Evolutionary conservation across 2,797 vertebrate genomes (phyloP).

Genomic region (Pseudochirops cupreus): DNA sequence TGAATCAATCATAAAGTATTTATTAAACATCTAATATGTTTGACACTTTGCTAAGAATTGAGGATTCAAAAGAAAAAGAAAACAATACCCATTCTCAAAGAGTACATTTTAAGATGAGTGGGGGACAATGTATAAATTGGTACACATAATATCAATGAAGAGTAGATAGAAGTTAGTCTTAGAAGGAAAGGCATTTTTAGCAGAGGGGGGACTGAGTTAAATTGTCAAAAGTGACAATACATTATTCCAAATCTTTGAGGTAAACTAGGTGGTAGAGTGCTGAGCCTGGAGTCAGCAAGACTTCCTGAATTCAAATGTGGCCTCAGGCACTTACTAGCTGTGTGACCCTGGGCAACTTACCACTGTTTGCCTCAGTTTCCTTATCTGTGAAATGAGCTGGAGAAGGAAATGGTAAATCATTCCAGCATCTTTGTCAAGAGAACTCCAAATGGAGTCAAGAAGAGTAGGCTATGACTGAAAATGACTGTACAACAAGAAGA

Average conservation of each 20-base stretch:
- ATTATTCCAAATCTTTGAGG: neutral
- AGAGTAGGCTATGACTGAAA: neutral
- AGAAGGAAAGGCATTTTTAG: neutral
- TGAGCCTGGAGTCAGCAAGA: neutral
- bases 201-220: neutral
- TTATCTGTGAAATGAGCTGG: neutral
- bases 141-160: neutral
- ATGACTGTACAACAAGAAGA: neutral
- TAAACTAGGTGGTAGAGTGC: neutral
- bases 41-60: neutral
- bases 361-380: neutral
- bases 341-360: neutral
- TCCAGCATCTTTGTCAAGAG: neutral
- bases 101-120: neutral
- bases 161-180: neutral
- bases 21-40: neutral
- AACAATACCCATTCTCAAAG: neutral
- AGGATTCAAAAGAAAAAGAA: neutral
- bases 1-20: neutral
- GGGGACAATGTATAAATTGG: neutral
- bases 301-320: neutral
- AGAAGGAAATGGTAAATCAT: neutral
- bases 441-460: neutral
- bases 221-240: neutral
- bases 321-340: neutral